Conservation (phyloP, 2,797 vertebrate genomes). For the Anolis apletophallus region DNA sequence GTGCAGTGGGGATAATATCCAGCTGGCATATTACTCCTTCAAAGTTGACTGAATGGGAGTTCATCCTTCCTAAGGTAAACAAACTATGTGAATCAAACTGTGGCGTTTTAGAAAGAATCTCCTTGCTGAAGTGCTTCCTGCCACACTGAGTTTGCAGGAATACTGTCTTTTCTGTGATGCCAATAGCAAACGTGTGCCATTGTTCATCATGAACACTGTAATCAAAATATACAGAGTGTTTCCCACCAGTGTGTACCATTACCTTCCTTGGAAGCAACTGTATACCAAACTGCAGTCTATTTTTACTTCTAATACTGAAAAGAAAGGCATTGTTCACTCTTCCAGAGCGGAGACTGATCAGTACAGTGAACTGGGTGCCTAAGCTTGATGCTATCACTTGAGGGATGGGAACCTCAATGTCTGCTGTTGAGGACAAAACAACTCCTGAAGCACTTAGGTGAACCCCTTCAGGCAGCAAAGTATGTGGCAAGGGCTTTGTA, state of each 20-base stretch:
- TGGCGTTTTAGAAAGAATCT: conserved; percentile 80
- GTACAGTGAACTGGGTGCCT: conserved; percentile 85
- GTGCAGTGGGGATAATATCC: conserved; percentile 90
- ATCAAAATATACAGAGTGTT: conserved; percentile 86
- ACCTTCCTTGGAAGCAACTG: conserved; percentile 91
- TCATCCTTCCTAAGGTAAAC: conserved; percentile 92
- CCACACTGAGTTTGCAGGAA: conserved; percentile 89
- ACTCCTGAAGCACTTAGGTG: conserved; percentile 81
- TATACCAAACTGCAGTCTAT: conserved; percentile 89
- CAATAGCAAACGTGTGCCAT: conserved; percentile 89
- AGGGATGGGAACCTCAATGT: conserved; percentile 81
- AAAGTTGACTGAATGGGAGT: conserved; percentile 86
- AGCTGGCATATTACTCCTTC: conserved; percentile 92
- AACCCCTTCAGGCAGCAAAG: conserved; percentile 76
- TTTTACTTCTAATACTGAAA: conserved; percentile 90
- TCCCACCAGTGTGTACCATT: conserved; percentile 87
- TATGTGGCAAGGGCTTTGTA: conserved; percentile 62
- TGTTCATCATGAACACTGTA: conserved; percentile 88
- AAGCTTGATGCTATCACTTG: conserved; percentile 83
- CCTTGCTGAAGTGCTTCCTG: conserved; percentile 81
- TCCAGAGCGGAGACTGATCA: conserved; percentile 90
- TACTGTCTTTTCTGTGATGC: conserved; percentile 81
- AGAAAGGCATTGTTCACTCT: conserved; percentile 93
- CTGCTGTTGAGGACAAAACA: conserved; percentile 80
- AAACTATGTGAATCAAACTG: conserved; percentile 80